Percentiles rank a stretch among this genome's conserved stretches.
phyloP scores from a whole-genome alignment of 2,797 vertebrate species.

The Stomatorhinus walkeri region DNA sequence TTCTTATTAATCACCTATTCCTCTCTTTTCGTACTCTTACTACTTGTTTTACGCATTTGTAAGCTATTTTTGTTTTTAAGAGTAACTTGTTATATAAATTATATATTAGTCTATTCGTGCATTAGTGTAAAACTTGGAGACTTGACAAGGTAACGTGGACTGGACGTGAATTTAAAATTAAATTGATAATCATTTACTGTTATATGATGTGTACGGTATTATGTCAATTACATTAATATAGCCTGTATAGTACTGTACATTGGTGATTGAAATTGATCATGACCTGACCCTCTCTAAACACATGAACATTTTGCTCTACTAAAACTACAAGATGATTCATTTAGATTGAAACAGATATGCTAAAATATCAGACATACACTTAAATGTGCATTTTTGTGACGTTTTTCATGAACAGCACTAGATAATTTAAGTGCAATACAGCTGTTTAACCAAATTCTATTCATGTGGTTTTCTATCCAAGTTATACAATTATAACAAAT shows the following conservation, averaged over 20 bases:
- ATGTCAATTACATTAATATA: not conserved
- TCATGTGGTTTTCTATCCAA: not conserved
- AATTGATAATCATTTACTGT: not conserved
- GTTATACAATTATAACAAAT: not conserved
- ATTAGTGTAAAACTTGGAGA: not conserved
- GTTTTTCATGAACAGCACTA: not conserved
- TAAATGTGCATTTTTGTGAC: not conserved
- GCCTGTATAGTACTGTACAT: not conserved
- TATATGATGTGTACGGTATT: not conserved
- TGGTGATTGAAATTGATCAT: not conserved
- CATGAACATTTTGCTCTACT: not conserved
- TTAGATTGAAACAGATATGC: not conserved
- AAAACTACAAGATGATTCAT: not conserved
- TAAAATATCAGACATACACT: not conserved
- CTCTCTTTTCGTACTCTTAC: not conserved
- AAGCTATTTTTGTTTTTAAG: not conserved
- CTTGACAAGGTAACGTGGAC: not conserved
- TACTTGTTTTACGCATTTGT: not conserved
- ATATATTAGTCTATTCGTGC: not conserved
- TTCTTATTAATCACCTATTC: not conserved
- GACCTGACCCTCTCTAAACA: not conserved
- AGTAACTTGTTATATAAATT: not conserved
- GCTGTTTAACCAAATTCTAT: not conserved
- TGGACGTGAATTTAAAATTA: not conserved
- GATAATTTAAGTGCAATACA: not conserved